Evolutionary conservation across 2,888 invertebrate genomes (phyloP).

Genomic region (Temnothorax unifasciatus): DNA sequence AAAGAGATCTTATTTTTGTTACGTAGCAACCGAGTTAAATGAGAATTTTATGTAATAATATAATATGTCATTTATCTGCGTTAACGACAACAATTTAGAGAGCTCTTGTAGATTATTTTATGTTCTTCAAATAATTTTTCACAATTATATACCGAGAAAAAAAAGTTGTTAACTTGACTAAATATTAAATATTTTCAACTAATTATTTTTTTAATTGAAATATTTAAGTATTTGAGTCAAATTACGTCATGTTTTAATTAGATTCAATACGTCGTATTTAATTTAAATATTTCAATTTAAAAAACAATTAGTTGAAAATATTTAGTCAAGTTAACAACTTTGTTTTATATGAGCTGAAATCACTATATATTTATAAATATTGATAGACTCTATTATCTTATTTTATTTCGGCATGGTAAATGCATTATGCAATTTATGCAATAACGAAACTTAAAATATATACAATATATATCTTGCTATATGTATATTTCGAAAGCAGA

Average conservation of each 20-base stretch:
- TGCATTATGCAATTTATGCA: not conserved
- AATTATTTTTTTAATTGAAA: no score
- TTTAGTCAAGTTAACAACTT: no score
- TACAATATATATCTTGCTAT: not conserved
- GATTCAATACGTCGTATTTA: no score
- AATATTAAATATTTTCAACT: no score
- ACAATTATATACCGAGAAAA: not conserved
- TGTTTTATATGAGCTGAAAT: not conserved
- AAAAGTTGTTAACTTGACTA: no score
- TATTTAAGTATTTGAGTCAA: no score
- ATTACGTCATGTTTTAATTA: no score
- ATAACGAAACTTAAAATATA: not conserved
- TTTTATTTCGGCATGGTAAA: not conserved
- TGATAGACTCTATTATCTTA: not conserved
- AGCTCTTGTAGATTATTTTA: not conserved
- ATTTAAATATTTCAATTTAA: no score
- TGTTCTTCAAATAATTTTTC: not conserved
- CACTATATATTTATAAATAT: not conserved
- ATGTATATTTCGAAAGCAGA: not conserved
- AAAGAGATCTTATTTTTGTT: conserved; percentile 34
- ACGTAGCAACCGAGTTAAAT: not conserved
- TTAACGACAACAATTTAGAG: not conserved
- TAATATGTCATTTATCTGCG: not conserved
- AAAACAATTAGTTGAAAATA: no score
- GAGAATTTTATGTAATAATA: conserved; percentile 12